These are phyloP conservation scores for Neodiprion fabricii DNA, from an alignment of 1,140 invertebrate genomes.

Conservation along the genomic window DNA sequence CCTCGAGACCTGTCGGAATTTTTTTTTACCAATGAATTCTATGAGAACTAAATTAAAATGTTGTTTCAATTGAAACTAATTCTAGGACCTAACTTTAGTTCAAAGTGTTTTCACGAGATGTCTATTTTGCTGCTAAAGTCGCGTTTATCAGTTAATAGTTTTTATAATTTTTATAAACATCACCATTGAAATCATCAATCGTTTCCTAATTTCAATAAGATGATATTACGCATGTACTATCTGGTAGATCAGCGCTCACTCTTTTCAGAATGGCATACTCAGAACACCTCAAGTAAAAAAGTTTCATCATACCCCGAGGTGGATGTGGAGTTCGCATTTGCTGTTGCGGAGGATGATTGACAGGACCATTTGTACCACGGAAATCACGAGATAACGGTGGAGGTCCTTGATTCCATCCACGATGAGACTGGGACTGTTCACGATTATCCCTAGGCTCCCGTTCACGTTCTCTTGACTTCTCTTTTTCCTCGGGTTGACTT, in stretches of 20 bases:
- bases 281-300: not conserved
- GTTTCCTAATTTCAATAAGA: too few relatives aligned
- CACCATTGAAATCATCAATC: too few relatives aligned
- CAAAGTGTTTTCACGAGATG: too few relatives aligned
- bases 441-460: slow-evolving; percentile 35
- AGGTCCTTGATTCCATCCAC: slow-evolving; percentile 49
- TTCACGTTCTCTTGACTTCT: slow-evolving; percentile 47
- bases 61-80: not conserved
- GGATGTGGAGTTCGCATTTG: slow-evolving; percentile 47
- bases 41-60: too few relatives aligned
- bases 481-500: slow-evolving; percentile 39
- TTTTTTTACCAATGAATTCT: too few relatives aligned
- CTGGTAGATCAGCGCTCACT: too few relatives aligned
- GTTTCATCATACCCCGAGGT: slow-evolving; percentile 42
- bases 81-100: too few relatives aligned
- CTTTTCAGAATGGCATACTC: not conserved
- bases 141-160: too few relatives aligned
- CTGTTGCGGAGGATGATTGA: slow-evolving; percentile 39
- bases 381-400: slow-evolving; percentile 44
- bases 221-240: too few relatives aligned
- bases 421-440: slow-evolving; percentile 36
- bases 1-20: slow-evolving; percentile 60
- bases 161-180: too few relatives aligned
- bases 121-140: too few relatives aligned
- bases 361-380: slow-evolving; percentile 42